Evolutionary conservation across 1,140 invertebrate genomes (phyloP).

Genomic region (Hermatobates lingyangjiaoensis): DNA sequence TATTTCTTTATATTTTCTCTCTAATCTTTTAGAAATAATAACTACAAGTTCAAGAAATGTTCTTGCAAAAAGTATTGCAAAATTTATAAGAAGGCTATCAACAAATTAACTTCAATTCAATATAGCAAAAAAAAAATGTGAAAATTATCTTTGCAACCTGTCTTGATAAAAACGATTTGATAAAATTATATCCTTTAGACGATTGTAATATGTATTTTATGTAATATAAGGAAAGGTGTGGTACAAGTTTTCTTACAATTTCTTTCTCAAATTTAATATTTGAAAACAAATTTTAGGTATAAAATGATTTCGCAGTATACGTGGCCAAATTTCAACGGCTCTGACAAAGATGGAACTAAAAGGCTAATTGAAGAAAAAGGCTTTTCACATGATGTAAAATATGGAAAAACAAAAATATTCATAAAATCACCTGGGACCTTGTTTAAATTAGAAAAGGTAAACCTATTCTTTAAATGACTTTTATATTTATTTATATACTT

Average conservation of each 20-base stretch:
- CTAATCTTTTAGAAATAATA: too few relatives aligned
- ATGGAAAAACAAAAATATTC: constrained; percentile 88
- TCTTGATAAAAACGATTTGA: not conserved
- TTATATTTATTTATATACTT: not conserved
- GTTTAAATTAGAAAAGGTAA: constrained; percentile 63
- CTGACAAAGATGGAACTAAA: constrained; percentile 59
- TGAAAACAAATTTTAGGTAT: constrained; percentile 42
- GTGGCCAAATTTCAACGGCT: constrained; percentile 80
- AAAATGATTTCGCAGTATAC: constrained; percentile 89
- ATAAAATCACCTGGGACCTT: constrained; percentile 77
- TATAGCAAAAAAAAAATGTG: too few relatives aligned
- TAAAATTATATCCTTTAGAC: not conserved
- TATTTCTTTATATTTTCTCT: too few relatives aligned
- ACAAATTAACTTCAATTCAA: too few relatives aligned
- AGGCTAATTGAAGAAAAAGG: constrained; percentile 63
- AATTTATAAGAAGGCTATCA: too few relatives aligned
- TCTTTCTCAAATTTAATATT: not conserved
- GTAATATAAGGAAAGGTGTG: not conserved
- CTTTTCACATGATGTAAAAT: constrained; percentile 69
- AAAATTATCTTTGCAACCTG: too few relatives aligned
- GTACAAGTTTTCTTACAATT: not conserved
- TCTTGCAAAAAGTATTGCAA: too few relatives aligned
- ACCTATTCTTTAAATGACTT: not conserved
- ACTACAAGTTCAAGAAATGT: too few relatives aligned
- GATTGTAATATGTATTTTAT: too few relatives aligned